Evolutionary conservation across 1,140 invertebrate species (phyloP).

Genomic region (Phymorhynchus buccinoides): DNA sequence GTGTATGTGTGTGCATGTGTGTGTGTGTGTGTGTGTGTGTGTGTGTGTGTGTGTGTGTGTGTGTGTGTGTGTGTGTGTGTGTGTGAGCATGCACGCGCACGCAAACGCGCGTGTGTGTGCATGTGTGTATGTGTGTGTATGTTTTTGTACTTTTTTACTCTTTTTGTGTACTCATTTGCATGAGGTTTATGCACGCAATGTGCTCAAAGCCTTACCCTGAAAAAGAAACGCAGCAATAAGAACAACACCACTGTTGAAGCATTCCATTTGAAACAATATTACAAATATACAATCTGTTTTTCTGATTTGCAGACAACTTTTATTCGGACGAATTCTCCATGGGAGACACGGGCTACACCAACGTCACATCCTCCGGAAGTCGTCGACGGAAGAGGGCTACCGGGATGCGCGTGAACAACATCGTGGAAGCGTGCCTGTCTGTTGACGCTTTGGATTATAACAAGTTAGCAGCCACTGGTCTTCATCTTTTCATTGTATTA

Average conservation of each 20-base stretch:
- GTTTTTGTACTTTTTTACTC: too few relatives aligned
- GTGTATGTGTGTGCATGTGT: not conserved
- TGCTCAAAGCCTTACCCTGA: too few relatives aligned
- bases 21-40: constrained; percentile 21
- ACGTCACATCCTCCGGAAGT: not conserved
- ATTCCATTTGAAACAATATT: too few relatives aligned
- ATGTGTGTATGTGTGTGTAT: not conserved
- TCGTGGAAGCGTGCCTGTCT: not conserved
- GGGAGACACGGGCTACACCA: not conserved
- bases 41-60: constrained; percentile 12
- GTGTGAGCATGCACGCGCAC: not conserved
- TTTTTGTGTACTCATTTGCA: too few relatives aligned
- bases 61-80: constrained; percentile 8
- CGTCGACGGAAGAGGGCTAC: not conserved
- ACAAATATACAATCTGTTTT: too few relatives aligned
- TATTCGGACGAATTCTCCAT: not conserved
- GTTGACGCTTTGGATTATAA: not conserved
- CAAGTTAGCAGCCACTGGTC: not conserved
- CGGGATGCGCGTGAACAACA: not conserved
- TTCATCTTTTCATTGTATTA: not conserved
- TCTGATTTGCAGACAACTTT: constrained; percentile 4
- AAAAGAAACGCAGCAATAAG: too few relatives aligned
- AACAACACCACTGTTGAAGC: too few relatives aligned
- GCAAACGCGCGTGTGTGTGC: not conserved
- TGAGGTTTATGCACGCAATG: too few relatives aligned